A percentile compares a stretch with the other conserved stretches of the same genome.
These are phyloP conservation scores for Macropis europaea DNA, from an alignment of 2,888 invertebrate genomes.

Conservation along the genomic window DNA sequence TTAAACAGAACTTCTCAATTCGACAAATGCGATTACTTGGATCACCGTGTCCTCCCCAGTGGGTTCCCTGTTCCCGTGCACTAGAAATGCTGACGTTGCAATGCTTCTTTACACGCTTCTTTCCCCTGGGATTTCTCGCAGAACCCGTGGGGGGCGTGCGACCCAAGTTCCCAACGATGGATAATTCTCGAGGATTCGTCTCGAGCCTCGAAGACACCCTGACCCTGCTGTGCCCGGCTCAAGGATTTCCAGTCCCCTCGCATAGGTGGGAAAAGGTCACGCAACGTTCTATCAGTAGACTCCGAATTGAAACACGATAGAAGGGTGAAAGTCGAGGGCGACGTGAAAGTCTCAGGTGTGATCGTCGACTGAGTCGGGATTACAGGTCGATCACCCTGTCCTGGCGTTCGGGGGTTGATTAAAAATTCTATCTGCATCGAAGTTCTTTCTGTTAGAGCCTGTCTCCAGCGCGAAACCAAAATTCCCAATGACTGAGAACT, in stretches of 20 bases:
- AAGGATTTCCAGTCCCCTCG: constrained; percentile 81
- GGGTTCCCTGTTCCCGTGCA: constrained; percentile 55
- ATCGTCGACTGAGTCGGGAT: constrained; percentile 5
- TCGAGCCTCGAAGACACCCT: constrained; percentile 75
- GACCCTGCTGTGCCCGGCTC: constrained; percentile 81
- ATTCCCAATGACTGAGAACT: constrained; percentile 77
- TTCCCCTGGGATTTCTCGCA: constrained; percentile 71
- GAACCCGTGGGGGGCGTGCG: constrained; percentile 89
- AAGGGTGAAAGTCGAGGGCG: neutral
- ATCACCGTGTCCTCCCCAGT: constrained; percentile 24
- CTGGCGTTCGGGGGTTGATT: constrained; percentile 18
- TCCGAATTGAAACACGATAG: neutral
- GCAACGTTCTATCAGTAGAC: neutral
- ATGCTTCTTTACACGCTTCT: constrained; percentile 36
- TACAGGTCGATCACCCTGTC: constrained; percentile 40
- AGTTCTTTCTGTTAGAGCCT: constrained; percentile 73
- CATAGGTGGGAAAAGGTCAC: constrained; percentile 79
- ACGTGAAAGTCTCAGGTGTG: neutral
- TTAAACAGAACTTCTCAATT: too few species aligned
- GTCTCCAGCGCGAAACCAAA: constrained; percentile 78
- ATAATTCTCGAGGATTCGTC: constrained; percentile 79
- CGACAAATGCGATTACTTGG: neutral
- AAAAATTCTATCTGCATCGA: neutral
- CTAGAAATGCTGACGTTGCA: neutral
- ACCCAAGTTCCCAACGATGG: constrained; percentile 84